A percentile compares a stretch with the other conserved stretches of the same genome.
Conservation (phyloP, 23 tunicate species). For the Oikopleura albicans region DNA sequence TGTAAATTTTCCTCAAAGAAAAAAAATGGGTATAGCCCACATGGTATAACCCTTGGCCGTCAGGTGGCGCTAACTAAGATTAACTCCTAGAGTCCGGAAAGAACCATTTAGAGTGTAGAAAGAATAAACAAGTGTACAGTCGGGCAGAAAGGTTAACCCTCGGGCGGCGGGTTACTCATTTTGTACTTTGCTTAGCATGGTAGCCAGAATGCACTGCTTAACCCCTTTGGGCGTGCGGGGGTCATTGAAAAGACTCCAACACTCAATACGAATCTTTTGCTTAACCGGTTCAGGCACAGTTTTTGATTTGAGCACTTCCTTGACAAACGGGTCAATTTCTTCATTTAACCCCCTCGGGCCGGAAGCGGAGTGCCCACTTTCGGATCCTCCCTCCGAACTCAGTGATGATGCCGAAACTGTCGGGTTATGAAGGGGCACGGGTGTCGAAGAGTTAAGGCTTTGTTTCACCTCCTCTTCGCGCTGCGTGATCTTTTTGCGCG, state of each 20-base stretch:
- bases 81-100: too few relatives aligned
- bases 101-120: neutral
- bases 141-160: too few relatives aligned
- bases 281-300: constrained; percentile 20
- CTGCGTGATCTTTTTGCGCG: neutral
- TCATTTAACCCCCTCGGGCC: neutral
- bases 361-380: too few relatives aligned
- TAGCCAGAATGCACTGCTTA: constrained; percentile 17
- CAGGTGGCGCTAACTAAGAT: too few relatives aligned
- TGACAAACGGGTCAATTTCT: constrained; percentile 14
- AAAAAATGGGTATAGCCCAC: too few relatives aligned
- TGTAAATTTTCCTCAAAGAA: too few relatives aligned
- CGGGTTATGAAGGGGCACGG: neutral
- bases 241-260: constrained; percentile 19
- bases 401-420: neutral
- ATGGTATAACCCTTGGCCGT: too few relatives aligned
- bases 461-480: neutral
- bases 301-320: constrained; percentile 16
- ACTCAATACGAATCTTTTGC: constrained; percentile 1
- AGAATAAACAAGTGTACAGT: neutral
- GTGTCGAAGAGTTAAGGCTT: neutral
- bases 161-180: neutral
- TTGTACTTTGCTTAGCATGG: constrained; percentile 18
- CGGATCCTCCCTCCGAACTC: neutral
- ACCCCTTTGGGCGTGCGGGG: constrained; percentile 19